Evolutionary conservation across 2,888 invertebrate species (phyloP), one percentile per base, ranked within the genome.

Genomic region (Nomada lathburiana): DNA sequence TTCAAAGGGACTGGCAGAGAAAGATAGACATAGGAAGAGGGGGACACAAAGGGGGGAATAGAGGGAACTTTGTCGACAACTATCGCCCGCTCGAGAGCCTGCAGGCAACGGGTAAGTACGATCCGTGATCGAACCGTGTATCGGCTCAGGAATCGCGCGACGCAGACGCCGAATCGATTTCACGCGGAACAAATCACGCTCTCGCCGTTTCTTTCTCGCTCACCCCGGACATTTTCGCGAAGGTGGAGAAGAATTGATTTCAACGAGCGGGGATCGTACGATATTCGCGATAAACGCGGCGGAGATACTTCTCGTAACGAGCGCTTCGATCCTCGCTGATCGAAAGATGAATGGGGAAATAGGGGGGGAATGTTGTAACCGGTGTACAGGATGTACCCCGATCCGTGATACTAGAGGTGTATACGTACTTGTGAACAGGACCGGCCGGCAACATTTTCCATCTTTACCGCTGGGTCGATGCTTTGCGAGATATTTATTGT

Each of bases 21-120:
- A 69, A 47, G 23, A 47, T 53, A n/a, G 55, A 23, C 53, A 13
- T 20, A 52, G 71, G 55, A 36, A 53, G 47, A 44, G 67, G 26
- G 26, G 16, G 42, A 59, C 57, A 53, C 7, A n/a, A 16, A 50
- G 59, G 36, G 36, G 44, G n/a, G 57, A 16, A 73, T 72, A 44
- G 47, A 70, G 76, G 70, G 75, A 78, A 83, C 62, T 83, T 83
- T 74, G 74, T 67, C 80, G 83, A 83, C 70, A 80, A 74, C 84
- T 82, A 84, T 79, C 76, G 69, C n/a, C 63, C 71, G 70, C 50
- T 75, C 18, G 69, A 52, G 70, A n/a, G 75, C 84, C 80, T 68
- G 64, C 63, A 74, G 84, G 76, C 74, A 84, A 77, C 71, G 53
- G 84, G 84, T 83, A 84, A 84, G 80, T 83, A 83, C 83, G 83